These are phyloP conservation scores for Podiceps cristatus DNA, from an alignment of 2,113 vertebrate genomes.

Conservation along the genomic window DNA sequence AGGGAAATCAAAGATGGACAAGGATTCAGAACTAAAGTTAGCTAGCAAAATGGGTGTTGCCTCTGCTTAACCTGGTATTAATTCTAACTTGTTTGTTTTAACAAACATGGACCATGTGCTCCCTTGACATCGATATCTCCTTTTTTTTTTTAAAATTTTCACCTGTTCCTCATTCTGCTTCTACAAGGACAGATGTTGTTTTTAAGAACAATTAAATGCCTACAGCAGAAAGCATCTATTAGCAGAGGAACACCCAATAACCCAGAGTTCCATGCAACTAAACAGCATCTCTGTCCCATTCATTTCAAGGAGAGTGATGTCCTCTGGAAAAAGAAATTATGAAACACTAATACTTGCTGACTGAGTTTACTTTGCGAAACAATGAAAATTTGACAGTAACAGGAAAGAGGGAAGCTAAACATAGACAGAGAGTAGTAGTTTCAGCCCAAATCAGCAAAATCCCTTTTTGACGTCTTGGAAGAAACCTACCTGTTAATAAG, in stretches of 20 bases:
- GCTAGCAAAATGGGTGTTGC: not conserved
- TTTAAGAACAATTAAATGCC: not conserved
- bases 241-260: not conserved
- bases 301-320: not conserved
- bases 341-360: not conserved
- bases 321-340: not conserved
- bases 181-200: not conserved
- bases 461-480: conserved; percentile 38
- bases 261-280: not conserved
- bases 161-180: not conserved
- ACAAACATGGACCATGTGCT: not conserved
- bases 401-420: conserved; percentile 11
- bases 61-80: not conserved
- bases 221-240: not conserved
- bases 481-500: not conserved
- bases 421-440: not conserved
- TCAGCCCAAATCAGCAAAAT: conserved; percentile 28
- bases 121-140: not conserved
- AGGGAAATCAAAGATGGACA: not conserved
- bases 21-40: not conserved
- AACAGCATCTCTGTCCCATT: not conserved
- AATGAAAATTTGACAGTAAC: not conserved
- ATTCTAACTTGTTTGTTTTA: not conserved
- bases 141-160: not conserved
- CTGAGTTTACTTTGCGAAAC: not conserved